These are phyloP conservation scores for Halcyon leucocephala DNA, from an alignment of 2,797 vertebrate genomes.

Conservation along the genomic window DNA sequence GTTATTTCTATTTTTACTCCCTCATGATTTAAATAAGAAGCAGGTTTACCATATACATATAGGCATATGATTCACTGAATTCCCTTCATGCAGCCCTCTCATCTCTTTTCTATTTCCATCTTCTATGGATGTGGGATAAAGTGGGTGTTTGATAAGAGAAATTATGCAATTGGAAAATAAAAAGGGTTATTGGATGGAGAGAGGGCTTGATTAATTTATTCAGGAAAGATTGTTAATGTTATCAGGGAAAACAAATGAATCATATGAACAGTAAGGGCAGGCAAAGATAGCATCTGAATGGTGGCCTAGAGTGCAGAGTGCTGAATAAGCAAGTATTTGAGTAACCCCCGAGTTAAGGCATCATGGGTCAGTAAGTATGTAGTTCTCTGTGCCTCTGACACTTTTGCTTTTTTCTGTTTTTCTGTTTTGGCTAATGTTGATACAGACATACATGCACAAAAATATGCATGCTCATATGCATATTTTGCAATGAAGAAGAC, in stretches of 20 bases:
- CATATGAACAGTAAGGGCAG: neutral
- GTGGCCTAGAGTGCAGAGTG: neutral
- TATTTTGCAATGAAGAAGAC: neutral
- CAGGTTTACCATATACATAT: neutral
- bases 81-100: neutral
- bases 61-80: neutral
- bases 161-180: neutral
- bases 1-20: neutral
- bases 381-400: neutral
- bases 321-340: neutral
- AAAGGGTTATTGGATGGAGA: neutral
- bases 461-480: rapidly evolving
- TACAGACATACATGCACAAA: neutral
- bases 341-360: neutral
- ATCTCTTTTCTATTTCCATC: neutral
- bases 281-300: neutral
- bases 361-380: neutral
- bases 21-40: neutral
- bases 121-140: neutral
- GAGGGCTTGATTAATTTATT: neutral
- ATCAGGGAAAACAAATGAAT: neutral
- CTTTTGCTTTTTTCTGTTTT: neutral
- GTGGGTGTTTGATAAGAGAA: neutral
- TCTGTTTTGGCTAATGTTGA: neutral
- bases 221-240: neutral